Base-by-base conservation (phyloP, 2,888 invertebrate genomes). In the Stegophylla sp. region DNA sequence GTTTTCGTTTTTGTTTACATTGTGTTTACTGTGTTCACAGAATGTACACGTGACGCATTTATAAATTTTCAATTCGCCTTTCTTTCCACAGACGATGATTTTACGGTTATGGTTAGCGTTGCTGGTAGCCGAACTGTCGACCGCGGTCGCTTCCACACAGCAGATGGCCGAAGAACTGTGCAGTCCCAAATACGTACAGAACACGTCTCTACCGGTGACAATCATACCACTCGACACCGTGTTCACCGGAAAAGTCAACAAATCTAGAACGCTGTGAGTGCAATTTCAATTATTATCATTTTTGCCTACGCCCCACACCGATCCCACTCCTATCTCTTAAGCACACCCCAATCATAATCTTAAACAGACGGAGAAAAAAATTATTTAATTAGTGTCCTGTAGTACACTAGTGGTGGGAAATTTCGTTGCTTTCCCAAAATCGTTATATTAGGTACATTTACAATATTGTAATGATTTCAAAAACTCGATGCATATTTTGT, bases 191-290 rank as follows among this genome's bases (percentile, higher is more conserved):
- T 10, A 41, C 23, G 13, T 61, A 51, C 61, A 43, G 43, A 71
- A 61, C 26, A 17, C 59, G 10, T 5, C 20, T 3, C 4, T 23
- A 12, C 53, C 51, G 1, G 5, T n/a, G n/a, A 3, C 28, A 17
- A 20, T 79, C 1, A 51, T 79, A 23, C 69, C 59, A 12, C 48
- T 23, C 1, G 51, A 79, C 17, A 34, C 12, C 0, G 59, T 4
- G 5, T 41, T 15, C 34, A 41, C 20, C 13, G n/a, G 48, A 3
- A 3, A 9, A 3, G 59, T 79, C 5, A 79, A 45, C 51, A 63
- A n/a, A 61, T 23, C 41, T 12, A 51, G 28, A 79, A 79, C 45
- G 20, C 51, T 69, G 79, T 79, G 23, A 79, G 79, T 63, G 17
- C n/a, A n/a, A n/a, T 48, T 34, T 74, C 4, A 1, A 53, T 53